A percentile compares a stretch with the other conserved stretches of the same genome.
phyloP scores from a whole-genome alignment of 1,140 invertebrate species.

The Elymnias hypermnestra region DNA sequence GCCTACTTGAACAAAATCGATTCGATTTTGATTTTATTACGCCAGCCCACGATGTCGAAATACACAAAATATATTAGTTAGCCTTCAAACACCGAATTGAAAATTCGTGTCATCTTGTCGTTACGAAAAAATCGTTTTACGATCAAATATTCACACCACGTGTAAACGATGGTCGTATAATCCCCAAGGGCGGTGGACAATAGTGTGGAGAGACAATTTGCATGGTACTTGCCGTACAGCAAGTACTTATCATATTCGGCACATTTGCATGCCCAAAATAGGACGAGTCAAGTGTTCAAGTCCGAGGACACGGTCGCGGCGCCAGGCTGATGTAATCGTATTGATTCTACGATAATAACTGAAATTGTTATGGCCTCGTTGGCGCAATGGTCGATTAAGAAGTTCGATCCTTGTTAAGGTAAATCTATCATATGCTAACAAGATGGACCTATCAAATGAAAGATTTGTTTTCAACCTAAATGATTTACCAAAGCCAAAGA shows the following conservation, averaged over 20 bases:
- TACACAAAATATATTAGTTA: no score
- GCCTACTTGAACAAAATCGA: no score
- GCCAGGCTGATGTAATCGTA: conserved; percentile 55
- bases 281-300: conserved; percentile 24
- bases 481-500: no score
- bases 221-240: conserved; percentile 36
- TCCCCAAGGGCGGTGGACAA: conserved; percentile 65
- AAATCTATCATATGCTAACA: no score
- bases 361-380: no score
- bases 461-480: no score
- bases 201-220: conserved; percentile 63
- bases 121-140: conserved; percentile 52
- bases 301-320: conserved; percentile 29
- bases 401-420: no score
- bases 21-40: no score
- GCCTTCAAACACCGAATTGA: conserved; percentile 22
- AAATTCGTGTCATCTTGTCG: conserved; percentile 33
- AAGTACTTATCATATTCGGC: conserved; percentile 50
- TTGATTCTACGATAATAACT: conserved; percentile 48
- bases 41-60: no score
- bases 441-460: no score
- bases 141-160: conserved; percentile 54
- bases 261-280: conserved; percentile 65
- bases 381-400: no score
- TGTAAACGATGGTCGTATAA: conserved; percentile 40